These are phyloP conservation scores for Diorhabda sublineata DNA, from an alignment of 1,140 invertebrate species.

Conservation along the genomic window DNA sequence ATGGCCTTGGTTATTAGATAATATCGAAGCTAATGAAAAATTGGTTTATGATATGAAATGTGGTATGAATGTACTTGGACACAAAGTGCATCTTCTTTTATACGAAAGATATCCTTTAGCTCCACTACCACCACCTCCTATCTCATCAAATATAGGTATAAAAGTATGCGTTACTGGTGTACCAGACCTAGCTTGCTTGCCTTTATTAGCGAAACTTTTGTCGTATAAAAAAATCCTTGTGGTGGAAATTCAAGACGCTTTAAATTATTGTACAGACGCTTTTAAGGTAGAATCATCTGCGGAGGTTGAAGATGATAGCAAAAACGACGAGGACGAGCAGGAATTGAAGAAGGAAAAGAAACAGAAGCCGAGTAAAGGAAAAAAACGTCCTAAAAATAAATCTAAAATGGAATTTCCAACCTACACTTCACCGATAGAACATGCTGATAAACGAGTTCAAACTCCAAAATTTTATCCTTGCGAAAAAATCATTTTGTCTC, in stretches of 20 bases:
- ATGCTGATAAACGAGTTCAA: constrained; percentile 39
- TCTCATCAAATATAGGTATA: constrained; percentile 45
- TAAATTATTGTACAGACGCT: constrained; percentile 53
- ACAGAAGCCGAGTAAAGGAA: constrained; percentile 30
- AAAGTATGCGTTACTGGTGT: constrained; percentile 53
- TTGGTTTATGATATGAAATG: constrained; percentile 22
- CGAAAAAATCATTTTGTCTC: constrained; percentile 52
- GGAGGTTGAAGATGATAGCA: constrained; percentile 43
- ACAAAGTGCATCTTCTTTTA: constrained; percentile 55
- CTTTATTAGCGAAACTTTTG: constrained; percentile 50
- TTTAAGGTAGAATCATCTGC: constrained; percentile 53
- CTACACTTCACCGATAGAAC: neutral
- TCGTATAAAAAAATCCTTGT: constrained; percentile 49
- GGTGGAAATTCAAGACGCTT: constrained; percentile 52
- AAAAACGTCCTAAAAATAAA: constrained; percentile 13
- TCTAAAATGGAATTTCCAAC: constrained; percentile 14
- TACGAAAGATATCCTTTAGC: constrained; percentile 53
- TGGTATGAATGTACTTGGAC: constrained; percentile 47
- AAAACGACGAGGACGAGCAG: constrained; percentile 17
- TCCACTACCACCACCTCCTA: constrained; percentile 38
- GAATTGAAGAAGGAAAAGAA: constrained; percentile 20
- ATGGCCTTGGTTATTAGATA: constrained; percentile 42
- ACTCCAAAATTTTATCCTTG: constrained; percentile 56
- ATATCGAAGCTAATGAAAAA: constrained; percentile 14
- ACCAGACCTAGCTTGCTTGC: constrained; percentile 44